Conservation (phyloP, 2,888 invertebrate species). For the Plemyria rubiginata region DNA sequence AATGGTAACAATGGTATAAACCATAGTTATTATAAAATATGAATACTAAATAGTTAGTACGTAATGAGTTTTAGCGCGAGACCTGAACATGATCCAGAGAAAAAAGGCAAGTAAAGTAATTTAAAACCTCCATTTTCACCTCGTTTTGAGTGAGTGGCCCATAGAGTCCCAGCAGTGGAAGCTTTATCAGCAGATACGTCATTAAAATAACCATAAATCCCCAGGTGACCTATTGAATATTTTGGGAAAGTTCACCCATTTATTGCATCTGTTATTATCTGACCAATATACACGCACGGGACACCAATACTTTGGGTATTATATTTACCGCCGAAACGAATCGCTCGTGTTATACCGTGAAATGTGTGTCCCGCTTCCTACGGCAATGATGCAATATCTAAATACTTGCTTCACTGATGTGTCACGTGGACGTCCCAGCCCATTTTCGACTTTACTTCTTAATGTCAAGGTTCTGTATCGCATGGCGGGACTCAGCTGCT, state of each 20-base stretch:
- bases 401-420: conserved; percentile 18
- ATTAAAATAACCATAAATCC: conserved; percentile 15
- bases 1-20: too few species aligned
- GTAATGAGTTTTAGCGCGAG: too few species aligned
- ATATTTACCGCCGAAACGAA: conserved; percentile 63
- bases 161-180: conserved; percentile 1
- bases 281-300: conserved; percentile 42
- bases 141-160: not conserved
- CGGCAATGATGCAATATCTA: conserved; percentile 42
- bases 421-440: conserved; percentile 28
- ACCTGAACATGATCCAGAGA: too few species aligned
- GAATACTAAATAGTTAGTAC: too few species aligned
- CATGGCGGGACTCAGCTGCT: conserved; percentile 26
- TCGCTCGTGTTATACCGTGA: conserved; percentile 56
- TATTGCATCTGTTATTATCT: conserved; percentile 26
- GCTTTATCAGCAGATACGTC: conserved; percentile 1
- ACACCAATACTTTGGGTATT: conserved; percentile 58
- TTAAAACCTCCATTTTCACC: too few species aligned
- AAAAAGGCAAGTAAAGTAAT: too few species aligned
- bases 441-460: conserved; percentile 33
- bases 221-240: conserved; percentile 16
- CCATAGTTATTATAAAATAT: too few species aligned
- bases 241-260: conserved; percentile 19
- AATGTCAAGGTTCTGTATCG: conserved; percentile 42
- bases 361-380: conserved; percentile 53